Evolutionary conservation across 2,113 vertebrate species (phyloP), one percentile per base, ranked within the genome.

Genomic region (Nibea coibor): DNA sequence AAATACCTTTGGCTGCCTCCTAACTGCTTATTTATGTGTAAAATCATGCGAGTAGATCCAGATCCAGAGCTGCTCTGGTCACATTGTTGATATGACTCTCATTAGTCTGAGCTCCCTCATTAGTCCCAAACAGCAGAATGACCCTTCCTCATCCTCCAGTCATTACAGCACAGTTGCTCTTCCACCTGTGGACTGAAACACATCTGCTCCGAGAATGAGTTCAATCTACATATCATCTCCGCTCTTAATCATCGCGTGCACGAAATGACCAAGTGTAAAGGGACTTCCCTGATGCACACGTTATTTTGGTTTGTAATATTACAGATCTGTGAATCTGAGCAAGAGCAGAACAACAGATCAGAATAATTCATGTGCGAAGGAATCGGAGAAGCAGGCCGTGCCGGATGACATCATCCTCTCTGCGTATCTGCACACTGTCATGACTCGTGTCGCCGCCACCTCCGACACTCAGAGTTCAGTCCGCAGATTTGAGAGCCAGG

Each of bases 401-500:
- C 35, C 0, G 6, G 26, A 51, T 88, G 28, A 89, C 73, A 85
- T 90, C 81, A 90, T 75, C 64, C 2, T 72, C 64, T 63, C 39
- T 42, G 45, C 67, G 54, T 71, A 59, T 65, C 65, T 63, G 47
- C 12, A 42, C 10, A 50, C 76, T 69, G 63, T 51, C 47, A 42
- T 35, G 81, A 54, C 31, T 80, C 39, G 0, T 50, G 75, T 59
- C 3, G 7, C 73, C 39, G 69, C 28, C 62, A 68, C 56, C 61
- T 24, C 15, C 14, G 48, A 88, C 78, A 72, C 82, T n/a, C 26
- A 78, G 61, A 50, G 85, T 83, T 84, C 85, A 74, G 61, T 64
- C 82, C 53, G 68, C 80, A 66, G 84, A 80, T 74, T 65, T 42
- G 19, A 82, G 75, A 87, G 77, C 75, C 82, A 83, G 79, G 81